Evolutionary conservation across 1,140 invertebrate species (phyloP), one percentile per base, ranked within the genome.

Genomic region (Panulirus ornatus): DNA sequence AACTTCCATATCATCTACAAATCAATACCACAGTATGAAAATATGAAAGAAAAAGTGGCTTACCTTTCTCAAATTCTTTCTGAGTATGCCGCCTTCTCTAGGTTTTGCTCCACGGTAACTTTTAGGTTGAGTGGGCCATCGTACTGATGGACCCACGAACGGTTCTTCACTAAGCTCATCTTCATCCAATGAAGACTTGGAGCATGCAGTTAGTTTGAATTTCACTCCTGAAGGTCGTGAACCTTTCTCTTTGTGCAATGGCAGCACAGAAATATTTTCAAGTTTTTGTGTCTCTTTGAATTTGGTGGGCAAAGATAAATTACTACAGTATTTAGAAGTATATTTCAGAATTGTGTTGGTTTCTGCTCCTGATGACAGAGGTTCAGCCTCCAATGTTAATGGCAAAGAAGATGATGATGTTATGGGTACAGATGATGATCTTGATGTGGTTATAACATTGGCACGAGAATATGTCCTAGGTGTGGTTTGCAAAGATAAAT

Each of bases 131-230:
- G 84, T 54, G 8, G 85, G 84, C 91, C 91, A 92, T 19, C 91
- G 78, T 30, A 82, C 22, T 11, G 87, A 87, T 0, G 91, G 91
- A 14, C 91, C 90, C n/a, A 92, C 40, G 22, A 92, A 88, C 16
- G 87, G 81, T 30, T 91, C 87, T 30, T 88, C 79, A 58, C 76
- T 79, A 0, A 71, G 84, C 54, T 92, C 91, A 19, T 92, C 91
- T 79, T 92, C 91, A 85, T 91, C 91, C 40, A 91, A 38, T 3
- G 91, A 91, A 51, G 91, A 91, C 63, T 89, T 89, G 44, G 79
- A 89, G 19, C 87, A 38, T 1, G 79, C 66, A 11, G 71, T 19
- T 11, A 89, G 38, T 34, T 89, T 89, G 3, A 83, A 19, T 44
- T 54, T 73, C 42, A 89, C 16, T 9, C 38, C 85, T 9, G 75